phyloP scores from a whole-genome alignment of 2,888 invertebrate genomes.

The Palloptera scutellata region DNA sequence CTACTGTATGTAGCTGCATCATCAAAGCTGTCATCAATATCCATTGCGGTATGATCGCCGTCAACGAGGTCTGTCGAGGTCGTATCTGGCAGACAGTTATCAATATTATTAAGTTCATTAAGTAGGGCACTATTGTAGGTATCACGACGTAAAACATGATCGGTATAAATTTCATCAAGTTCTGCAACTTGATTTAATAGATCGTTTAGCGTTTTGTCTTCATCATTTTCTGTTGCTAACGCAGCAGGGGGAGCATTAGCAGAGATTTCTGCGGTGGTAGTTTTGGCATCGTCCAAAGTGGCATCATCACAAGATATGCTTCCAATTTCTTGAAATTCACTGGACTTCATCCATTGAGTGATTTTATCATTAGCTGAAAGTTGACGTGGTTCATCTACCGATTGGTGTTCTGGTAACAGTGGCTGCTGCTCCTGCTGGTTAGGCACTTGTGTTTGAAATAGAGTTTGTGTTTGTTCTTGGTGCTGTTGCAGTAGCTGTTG shows the following conservation, averaged over 20 bases:
- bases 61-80: constrained; percentile 41
- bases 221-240: constrained; percentile 50
- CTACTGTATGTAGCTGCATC: constrained; percentile 85
- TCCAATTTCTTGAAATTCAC: constrained; percentile 50
- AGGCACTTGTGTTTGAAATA: constrained; percentile 27
- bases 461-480: constrained; percentile 21
- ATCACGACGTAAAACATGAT: constrained; percentile 72
- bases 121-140: constrained; percentile 59
- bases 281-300: neutral
- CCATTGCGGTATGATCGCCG: constrained; percentile 55
- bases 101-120: constrained; percentile 55
- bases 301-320: constrained; percentile 15
- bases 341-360: constrained; percentile 62
- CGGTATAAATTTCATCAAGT: constrained; percentile 81
- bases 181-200: constrained; percentile 81
- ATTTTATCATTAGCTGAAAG: constrained; percentile 58
- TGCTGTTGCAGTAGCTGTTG: constrained; percentile 37
- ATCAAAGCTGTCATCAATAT: constrained; percentile 73
- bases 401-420: constrained; percentile 22
- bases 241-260: constrained; percentile 7
- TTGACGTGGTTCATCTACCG: constrained; percentile 40
- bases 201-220: constrained; percentile 75
- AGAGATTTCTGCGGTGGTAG: constrained; percentile 28
- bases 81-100: constrained; percentile 44
- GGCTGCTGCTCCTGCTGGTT: constrained; percentile 15